These are phyloP conservation scores for Pomatostomus ruficeps DNA, from an alignment of 2,113 vertebrate species.

Conservation along the genomic window DNA sequence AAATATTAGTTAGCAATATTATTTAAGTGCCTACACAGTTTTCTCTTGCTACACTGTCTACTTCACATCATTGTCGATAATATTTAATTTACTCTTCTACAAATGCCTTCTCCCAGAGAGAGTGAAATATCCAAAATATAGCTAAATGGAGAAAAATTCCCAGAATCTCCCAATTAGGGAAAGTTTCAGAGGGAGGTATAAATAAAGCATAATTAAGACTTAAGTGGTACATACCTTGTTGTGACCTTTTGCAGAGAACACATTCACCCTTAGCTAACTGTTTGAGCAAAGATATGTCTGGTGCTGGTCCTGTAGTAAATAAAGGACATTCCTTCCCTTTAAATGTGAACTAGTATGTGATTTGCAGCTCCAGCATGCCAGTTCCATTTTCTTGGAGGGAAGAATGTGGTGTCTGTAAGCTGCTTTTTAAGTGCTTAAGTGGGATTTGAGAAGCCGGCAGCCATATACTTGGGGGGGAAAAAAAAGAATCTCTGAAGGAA, in stretches of 20 bases:
- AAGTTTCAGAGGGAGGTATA: conserved; percentile 5
- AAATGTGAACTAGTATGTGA: background rate
- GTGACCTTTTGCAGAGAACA: conserved; percentile 10
- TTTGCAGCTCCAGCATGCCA: background rate
- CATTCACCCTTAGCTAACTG: background rate
- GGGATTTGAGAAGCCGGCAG: background rate
- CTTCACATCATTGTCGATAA: background rate
- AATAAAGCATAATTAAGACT: background rate
- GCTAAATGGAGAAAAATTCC: background rate
- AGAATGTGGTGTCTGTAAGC: conserved; percentile 29
- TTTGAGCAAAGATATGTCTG: conserved; percentile 5
- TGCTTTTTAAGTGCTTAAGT: conserved; percentile 37
- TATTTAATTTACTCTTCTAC: background rate
- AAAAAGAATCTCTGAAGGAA: background rate
- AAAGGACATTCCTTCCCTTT: conserved; percentile 8
- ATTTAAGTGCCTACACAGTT: background rate
- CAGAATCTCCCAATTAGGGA: background rate
- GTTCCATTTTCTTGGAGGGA: conserved; percentile 5
- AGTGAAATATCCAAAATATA: background rate
- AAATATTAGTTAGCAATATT: background rate
- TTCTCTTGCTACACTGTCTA: background rate
- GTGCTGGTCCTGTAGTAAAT: background rate
- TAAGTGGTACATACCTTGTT: background rate
- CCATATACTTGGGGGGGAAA: background rate
- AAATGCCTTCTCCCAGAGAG: background rate